phyloP scores from a whole-genome alignment of 2,888 invertebrate genomes.

The Eupithecia pulchellata region DNA sequence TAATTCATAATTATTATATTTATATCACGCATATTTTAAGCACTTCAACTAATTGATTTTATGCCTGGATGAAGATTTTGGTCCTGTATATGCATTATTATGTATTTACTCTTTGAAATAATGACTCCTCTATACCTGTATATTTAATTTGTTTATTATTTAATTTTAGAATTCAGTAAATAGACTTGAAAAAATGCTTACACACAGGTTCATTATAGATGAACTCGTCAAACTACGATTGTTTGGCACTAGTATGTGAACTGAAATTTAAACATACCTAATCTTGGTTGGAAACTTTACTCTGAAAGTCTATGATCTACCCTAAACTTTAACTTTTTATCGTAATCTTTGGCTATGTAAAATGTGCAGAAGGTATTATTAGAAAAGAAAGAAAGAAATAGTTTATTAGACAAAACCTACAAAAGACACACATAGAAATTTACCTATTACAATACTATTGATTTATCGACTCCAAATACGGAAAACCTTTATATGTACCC shows the following conservation, averaged over 20 bases:
- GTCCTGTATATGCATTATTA: neutral
- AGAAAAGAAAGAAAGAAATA: too few relatives aligned
- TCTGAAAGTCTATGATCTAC: neutral
- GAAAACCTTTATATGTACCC: conserved; percentile 16
- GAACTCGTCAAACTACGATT: too few relatives aligned
- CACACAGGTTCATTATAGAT: too few relatives aligned
- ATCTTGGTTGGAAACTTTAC: neutral
- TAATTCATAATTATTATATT: neutral
- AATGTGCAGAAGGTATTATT: neutral
- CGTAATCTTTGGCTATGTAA: neutral
- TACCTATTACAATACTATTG: too few relatives aligned
- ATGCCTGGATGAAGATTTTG: neutral
- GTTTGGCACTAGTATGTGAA: too few relatives aligned
- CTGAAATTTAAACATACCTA: too few relatives aligned
- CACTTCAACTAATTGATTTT: neutral
- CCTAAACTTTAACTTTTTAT: neutral
- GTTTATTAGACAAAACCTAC: too few relatives aligned
- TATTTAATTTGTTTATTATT: too few relatives aligned
- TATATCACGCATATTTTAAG: neutral
- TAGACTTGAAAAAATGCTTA: too few relatives aligned
- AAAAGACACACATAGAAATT: too few relatives aligned
- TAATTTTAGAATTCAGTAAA: too few relatives aligned
- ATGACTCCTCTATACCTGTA: neutral
- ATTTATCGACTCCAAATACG: neutral
- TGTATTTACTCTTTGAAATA: neutral